phyloP scores from a whole-genome alignment of 2,113 vertebrate genomes.

The Polypterus bichir region DNA sequence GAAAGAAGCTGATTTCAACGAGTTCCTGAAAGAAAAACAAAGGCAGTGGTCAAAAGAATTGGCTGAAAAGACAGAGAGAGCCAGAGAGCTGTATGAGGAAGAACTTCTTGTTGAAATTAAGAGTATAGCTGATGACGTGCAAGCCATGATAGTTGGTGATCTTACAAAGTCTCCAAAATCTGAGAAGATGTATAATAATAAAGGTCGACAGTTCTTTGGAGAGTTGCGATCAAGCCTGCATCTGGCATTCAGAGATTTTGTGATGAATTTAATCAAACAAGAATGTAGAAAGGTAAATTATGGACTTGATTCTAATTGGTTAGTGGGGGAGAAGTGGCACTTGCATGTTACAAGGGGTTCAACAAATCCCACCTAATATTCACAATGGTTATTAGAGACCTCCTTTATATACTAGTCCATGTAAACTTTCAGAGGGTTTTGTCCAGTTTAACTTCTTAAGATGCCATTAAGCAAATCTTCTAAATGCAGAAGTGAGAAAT shows the following conservation, averaged over 20 bases:
- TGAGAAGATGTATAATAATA: constrained; percentile 17
- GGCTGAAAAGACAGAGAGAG: constrained; percentile 37
- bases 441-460: not conserved
- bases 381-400: not conserved
- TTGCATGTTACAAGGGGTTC: not conserved
- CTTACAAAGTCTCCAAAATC: constrained; percentile 23
- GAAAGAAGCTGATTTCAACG: constrained; percentile 60
- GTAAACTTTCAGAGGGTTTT: not conserved
- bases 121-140: constrained; percentile 44
- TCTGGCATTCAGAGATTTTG: constrained; percentile 39
- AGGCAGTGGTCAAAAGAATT: constrained; percentile 57
- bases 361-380: not conserved
- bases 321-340: no score
- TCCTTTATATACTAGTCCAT: not conserved
- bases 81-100: constrained; percentile 36
- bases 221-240: constrained; percentile 48
- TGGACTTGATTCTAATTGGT: no score
- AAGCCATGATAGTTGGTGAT: constrained; percentile 31
- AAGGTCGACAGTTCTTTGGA: constrained; percentile 28
- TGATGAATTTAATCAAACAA: constrained; percentile 38
- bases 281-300: constrained; percentile 60
- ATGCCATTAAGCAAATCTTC: not conserved
- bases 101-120: constrained; percentile 51
- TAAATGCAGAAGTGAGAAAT: no score
- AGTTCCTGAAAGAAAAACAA: constrained; percentile 44